phyloP scores from a whole-genome alignment of 2,797 vertebrate species.

The Tiaroga cobitis region DNA sequence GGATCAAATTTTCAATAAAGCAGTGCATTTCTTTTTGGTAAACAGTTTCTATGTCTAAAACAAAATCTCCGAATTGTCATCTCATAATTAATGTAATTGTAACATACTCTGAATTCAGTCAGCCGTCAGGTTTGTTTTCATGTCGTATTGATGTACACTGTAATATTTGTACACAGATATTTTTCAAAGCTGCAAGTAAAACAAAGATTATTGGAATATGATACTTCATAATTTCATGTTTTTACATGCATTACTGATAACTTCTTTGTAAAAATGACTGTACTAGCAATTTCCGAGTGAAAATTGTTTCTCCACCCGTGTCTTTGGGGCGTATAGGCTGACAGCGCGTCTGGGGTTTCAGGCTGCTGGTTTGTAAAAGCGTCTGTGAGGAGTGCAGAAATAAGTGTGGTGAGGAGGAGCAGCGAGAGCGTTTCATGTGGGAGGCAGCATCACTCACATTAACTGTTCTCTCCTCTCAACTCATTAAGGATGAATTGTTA shows the following conservation, averaged over 20 bases:
- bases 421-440: constrained; percentile 2
- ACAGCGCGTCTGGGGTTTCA: background rate
- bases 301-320: background rate
- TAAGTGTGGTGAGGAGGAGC: constrained; percentile 1
- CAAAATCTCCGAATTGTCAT: background rate
- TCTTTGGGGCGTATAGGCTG: background rate
- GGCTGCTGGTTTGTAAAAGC: background rate
- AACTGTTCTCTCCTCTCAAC: constrained; percentile 10
- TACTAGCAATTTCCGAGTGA: background rate
- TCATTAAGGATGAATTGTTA: constrained; percentile 42
- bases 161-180: too few species aligned
- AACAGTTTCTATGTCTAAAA: background rate
- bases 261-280: background rate
- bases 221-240: background rate
- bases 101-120: background rate
- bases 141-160: background rate
- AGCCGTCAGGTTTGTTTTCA: background rate
- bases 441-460: constrained; percentile 42
- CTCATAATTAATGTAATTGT: background rate
- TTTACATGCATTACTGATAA: background rate
- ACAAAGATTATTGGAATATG: background rate
- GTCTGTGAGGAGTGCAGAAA: constrained; percentile 16
- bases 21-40: background rate
- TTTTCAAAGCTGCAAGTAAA: too few species aligned
- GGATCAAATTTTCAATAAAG: background rate